Conservation (phyloP, 2,888 invertebrate species). For the Hyalella azteca region DNA sequence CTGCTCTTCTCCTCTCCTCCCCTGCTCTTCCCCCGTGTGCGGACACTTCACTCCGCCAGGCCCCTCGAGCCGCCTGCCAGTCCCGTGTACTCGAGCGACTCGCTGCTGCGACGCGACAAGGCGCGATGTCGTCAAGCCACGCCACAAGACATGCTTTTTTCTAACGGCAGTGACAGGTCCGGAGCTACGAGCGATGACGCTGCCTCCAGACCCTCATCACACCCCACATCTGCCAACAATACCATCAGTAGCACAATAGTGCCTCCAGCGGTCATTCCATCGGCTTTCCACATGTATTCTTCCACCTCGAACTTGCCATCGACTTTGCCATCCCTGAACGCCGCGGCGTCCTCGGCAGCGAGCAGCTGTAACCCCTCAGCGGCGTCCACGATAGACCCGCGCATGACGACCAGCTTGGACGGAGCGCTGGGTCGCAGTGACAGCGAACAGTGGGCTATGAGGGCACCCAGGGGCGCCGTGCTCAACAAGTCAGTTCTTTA, state of each 20-base stretch:
- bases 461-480: neutral
- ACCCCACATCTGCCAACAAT: constrained; percentile 32
- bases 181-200: constrained; percentile 23
- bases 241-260: constrained; percentile 30
- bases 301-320: constrained; percentile 47
- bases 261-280: constrained; percentile 18
- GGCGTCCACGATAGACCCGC: constrained; percentile 41
- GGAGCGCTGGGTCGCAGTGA: constrained; percentile 43
- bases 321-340: constrained; percentile 54
- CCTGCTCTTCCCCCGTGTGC: constrained; percentile 15
- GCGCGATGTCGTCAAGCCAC: constrained; percentile 72
- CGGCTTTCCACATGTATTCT: constrained; percentile 45
- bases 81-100: constrained; percentile 56
- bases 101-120: constrained; percentile 63
- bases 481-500: neutral
- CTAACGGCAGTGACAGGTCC: constrained; percentile 59
- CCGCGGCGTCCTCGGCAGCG: constrained; percentile 69
- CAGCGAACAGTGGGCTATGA: constrained; percentile 37
- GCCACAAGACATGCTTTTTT: constrained; percentile 75
- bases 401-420: constrained; percentile 54
- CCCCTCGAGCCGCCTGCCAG: constrained; percentile 48
- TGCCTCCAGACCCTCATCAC: constrained; percentile 15
- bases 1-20: neutral
- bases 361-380: constrained; percentile 71
- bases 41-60: constrained; percentile 38